Conservation (phyloP, 2,888 invertebrate species). For the Drosophila mayaguana region DNA sequence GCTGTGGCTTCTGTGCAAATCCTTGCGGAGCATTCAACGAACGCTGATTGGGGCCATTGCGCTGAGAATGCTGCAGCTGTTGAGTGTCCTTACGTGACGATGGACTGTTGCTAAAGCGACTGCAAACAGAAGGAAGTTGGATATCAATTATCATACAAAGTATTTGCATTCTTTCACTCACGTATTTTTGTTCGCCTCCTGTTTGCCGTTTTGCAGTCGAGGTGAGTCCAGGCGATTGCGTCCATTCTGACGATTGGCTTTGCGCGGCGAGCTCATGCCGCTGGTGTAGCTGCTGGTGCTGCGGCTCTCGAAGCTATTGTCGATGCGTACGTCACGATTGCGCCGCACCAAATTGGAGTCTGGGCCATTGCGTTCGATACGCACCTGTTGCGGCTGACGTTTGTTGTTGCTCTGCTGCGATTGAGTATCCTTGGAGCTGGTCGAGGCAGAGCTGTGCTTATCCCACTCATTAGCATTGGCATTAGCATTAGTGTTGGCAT, state of each 20-base stretch:
- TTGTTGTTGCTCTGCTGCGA: constrained; percentile 51
- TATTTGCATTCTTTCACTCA: constrained; percentile 36
- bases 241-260: constrained; percentile 71
- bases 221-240: constrained; percentile 72
- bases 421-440: constrained; percentile 78
- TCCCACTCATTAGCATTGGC: constrained; percentile 77
- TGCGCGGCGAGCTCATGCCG: constrained; percentile 68
- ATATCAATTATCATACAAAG: no score
- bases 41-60: constrained; percentile 60
- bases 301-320: constrained; percentile 62
- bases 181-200: constrained; percentile 71
- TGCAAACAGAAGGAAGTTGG: constrained; percentile 23
- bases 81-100: constrained; percentile 54
- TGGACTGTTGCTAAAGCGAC: constrained; percentile 66
- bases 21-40: constrained; percentile 82
- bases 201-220: constrained; percentile 76
- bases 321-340: constrained; percentile 40
- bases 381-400: constrained; percentile 43
- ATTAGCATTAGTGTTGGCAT: constrained; percentile 22
- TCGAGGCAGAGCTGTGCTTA: constrained; percentile 78
- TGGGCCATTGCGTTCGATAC: constrained; percentile 23
- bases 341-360: constrained; percentile 33
- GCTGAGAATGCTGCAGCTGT: constrained; percentile 48
- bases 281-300: constrained; percentile 73
- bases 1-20: constrained; percentile 72